Evolutionary conservation across 2,888 invertebrate genomes (phyloP).

Genomic region (Rotaria magnacalcarata): DNA sequence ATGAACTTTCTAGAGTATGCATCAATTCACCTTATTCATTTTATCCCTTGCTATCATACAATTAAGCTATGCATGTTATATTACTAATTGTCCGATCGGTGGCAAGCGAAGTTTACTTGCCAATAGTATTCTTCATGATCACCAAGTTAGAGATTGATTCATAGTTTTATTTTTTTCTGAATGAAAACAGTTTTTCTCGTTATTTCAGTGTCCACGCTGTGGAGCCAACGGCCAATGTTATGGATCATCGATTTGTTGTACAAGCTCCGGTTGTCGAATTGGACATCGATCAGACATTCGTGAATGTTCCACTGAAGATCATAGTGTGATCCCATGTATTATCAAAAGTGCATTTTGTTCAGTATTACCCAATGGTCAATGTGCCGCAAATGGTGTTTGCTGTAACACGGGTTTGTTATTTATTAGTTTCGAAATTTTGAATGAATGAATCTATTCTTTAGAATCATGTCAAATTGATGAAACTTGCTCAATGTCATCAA

Average conservation of each 20-base stretch:
- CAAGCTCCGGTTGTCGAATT: constrained; percentile 36
- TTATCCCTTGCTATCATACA: not conserved
- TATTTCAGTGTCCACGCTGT: constrained; percentile 35
- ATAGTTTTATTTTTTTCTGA: not conserved
- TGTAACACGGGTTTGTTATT: constrained; percentile 37
- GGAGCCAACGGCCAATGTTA: constrained; percentile 39
- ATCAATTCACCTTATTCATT: not conserved
- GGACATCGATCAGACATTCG: constrained; percentile 34
- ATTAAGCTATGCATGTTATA: constrained; percentile 37
- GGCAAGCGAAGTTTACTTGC: constrained; percentile 33
- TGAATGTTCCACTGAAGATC: constrained; percentile 38
- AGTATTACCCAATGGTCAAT: constrained; percentile 33
- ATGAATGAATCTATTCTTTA: not conserved
- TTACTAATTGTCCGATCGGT: constrained; percentile 45
- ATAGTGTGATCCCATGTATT: constrained; percentile 21
- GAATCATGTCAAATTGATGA: not conserved
- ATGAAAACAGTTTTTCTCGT: not conserved
- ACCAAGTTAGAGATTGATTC: not conserved
- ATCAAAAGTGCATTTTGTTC: constrained; percentile 37
- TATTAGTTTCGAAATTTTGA: not conserved
- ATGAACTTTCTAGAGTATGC: not conserved
- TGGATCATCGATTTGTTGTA: constrained; percentile 44
- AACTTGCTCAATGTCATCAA: not conserved
- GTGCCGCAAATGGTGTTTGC: constrained; percentile 37
- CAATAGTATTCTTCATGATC: not conserved